A percentile compares a stretch with the other conserved stretches of the same genome.
Conservation (phyloP, 2,797 vertebrate genomes). For the Poeciliopsis infans region DNA sequence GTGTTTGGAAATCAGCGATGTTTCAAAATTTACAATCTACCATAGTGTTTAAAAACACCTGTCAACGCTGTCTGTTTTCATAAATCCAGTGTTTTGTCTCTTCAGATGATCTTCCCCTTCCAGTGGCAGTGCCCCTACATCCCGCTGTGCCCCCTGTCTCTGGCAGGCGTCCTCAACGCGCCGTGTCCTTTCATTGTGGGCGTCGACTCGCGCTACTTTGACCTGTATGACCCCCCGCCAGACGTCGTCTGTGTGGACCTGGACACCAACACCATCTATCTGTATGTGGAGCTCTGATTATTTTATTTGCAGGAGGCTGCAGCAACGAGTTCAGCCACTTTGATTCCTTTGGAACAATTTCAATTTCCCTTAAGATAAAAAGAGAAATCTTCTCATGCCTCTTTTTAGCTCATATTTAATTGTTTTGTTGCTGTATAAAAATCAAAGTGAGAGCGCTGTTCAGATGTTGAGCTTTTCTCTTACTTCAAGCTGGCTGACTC, state of each 20-base stretch:
- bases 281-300: constrained; percentile 80
- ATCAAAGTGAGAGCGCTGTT: background rate
- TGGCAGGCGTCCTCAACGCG: constrained; percentile 94
- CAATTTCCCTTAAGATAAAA: too few species aligned
- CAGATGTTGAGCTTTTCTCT: constrained; percentile 1
- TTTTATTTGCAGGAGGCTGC: background rate
- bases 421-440: too few species aligned
- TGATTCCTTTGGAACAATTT: background rate
- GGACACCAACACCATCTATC: constrained; percentile 97
- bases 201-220: constrained; percentile 99
- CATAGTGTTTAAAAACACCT: background rate
- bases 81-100: constrained; percentile 32
- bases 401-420: too few species aligned
- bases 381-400: too few species aligned
- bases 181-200: constrained; percentile 96
- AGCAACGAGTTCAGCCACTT: background rate
- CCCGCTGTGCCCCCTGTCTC: constrained; percentile 94
- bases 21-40: background rate
- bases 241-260: constrained; percentile 98
- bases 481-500: constrained; percentile 12
- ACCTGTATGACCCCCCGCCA: constrained; percentile 95
- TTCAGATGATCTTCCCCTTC: constrained; percentile 98
- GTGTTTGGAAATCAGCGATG: background rate
- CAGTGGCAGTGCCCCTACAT: constrained; percentile 99
- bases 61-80: background rate